phyloP scores from a whole-genome alignment of 2,888 invertebrate genomes.

The Lasioglossum pauxillum region DNA sequence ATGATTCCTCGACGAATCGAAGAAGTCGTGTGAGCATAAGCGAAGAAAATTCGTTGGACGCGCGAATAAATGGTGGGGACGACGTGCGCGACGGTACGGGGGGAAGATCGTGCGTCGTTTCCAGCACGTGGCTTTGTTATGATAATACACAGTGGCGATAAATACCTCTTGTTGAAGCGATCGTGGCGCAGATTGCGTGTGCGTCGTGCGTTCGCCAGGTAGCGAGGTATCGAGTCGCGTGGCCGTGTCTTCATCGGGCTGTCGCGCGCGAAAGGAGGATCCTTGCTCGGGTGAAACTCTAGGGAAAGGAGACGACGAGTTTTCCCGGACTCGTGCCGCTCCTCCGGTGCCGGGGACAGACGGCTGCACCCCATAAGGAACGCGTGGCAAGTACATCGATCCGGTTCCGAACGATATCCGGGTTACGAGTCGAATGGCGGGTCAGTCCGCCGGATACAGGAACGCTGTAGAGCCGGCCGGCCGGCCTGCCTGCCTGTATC shows the following conservation, averaged over 20 bases:
- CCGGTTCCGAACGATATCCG: constrained; percentile 75
- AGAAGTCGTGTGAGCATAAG: background rate
- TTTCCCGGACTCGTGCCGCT: constrained; percentile 7
- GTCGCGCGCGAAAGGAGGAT: constrained; percentile 1
- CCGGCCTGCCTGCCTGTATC: constrained; percentile 81
- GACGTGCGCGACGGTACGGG: background rate
- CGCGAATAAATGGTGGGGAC: background rate
- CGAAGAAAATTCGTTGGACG: background rate
- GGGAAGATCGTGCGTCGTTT: background rate
- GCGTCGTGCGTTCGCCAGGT: background rate
- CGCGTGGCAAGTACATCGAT: constrained; percentile 74
- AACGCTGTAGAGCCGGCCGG: constrained; percentile 53
- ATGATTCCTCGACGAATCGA: background rate
- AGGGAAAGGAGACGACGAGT: constrained; percentile 13
- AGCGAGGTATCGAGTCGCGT: background rate
- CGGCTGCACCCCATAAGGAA: constrained; percentile 47
- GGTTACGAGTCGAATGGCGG: constrained; percentile 77
- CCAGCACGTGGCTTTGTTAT: background rate
- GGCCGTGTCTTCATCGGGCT: constrained; percentile 1
- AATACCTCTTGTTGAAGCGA: background rate
- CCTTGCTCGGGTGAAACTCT: constrained; percentile 8
- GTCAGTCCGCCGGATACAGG: constrained; percentile 70
- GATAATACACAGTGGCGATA: background rate
- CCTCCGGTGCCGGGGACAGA: background rate
- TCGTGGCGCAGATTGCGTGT: background rate